Conservation (phyloP, 2,888 invertebrate species). For the Cephus spinipes region DNA sequence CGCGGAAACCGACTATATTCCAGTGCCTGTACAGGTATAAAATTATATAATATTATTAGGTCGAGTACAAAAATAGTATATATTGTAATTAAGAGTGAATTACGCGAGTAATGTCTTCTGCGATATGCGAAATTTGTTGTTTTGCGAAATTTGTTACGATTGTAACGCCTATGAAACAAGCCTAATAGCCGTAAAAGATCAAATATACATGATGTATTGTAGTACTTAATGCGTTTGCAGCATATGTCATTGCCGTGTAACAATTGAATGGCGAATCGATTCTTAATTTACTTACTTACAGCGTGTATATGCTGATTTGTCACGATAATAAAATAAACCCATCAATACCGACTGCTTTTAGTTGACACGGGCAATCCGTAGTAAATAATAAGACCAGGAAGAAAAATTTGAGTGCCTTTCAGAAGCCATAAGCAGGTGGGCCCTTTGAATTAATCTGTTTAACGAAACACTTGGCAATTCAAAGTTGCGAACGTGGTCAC, state of each 20-base stretch:
- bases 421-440: neutral
- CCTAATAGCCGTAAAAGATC: neutral
- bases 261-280: neutral
- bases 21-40: constrained; percentile 25
- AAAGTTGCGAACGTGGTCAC: neutral
- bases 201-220: neutral
- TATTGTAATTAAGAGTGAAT: neutral
- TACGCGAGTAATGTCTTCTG: neutral
- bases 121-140: neutral
- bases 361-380: neutral
- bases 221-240: neutral
- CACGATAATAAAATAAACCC: neutral
- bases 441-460: neutral
- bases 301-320: neutral
- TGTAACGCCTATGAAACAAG: neutral
- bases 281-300: neutral
- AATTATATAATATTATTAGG: constrained; percentile 34
- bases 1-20: neutral
- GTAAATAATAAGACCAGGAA: neutral
- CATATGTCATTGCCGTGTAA: neutral
- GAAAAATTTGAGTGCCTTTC: neutral
- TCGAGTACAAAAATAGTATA: constrained; percentile 45
- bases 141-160: neutral
- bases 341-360: neutral
- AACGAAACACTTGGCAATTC: neutral